phyloP scores from a whole-genome alignment of 2,888 invertebrate genomes.

The Caenorhabditis parvicauda region DNA sequence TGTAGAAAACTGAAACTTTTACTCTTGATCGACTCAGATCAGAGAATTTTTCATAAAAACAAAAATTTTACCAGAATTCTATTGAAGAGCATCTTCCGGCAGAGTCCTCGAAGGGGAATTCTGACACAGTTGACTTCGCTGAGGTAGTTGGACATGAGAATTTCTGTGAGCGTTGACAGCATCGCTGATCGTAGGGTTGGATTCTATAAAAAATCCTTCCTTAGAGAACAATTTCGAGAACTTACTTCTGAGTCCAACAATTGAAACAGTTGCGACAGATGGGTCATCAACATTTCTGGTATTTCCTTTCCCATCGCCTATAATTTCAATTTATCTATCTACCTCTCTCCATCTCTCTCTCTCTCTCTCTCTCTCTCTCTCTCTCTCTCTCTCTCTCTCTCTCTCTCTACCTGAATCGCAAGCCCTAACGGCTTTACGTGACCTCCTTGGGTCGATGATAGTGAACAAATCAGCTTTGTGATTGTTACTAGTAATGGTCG shows the following conservation, averaged over 20 bases:
- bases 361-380: no score
- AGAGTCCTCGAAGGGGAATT: slow-evolving; percentile 8
- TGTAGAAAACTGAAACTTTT: no score
- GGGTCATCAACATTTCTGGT: slow-evolving; percentile 13
- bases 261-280: slow-evolving; percentile 6
- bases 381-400: no score
- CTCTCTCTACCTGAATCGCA: slow-evolving; percentile 15
- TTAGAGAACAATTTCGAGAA: not conserved
- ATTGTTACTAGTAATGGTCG: not conserved
- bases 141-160: slow-evolving; percentile 8
- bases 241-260: slow-evolving; percentile 24
- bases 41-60: no score
- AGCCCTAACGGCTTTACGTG: slow-evolving; percentile 12
- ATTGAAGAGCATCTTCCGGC: slow-evolving; percentile 12
- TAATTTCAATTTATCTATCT: no score
- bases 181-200: slow-evolving; percentile 17
- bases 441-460: not conserved
- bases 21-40: no score
- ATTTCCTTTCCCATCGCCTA: slow-evolving; percentile 10
- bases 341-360: no score
- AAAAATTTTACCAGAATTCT: slow-evolving; percentile 9
- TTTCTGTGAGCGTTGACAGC: slow-evolving; percentile 10
- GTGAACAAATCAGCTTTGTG: not conserved
- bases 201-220: slow-evolving; percentile 3
- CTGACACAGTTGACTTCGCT: slow-evolving; percentile 8